phyloP scores from a whole-genome alignment of 2,888 invertebrate genomes.

The Branchipolynoe longqiensis region DNA sequence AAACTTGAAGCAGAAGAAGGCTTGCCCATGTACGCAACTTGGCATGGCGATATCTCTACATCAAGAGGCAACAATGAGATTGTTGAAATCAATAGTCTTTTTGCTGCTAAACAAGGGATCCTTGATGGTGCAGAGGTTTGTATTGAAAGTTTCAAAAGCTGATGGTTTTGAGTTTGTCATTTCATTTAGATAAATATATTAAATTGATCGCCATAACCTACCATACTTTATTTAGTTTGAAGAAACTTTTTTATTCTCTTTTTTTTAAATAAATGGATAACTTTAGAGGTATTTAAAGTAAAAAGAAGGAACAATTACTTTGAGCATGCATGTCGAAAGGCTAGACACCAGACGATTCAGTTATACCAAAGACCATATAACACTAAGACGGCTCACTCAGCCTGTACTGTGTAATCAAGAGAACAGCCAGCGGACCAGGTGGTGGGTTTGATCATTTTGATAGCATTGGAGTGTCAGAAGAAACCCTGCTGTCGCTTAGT shows the following conservation, averaged over 20 bases:
- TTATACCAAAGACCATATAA: no score
- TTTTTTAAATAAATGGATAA: not conserved
- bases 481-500: no score
- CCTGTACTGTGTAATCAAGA: no score
- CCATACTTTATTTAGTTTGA: not conserved
- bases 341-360: no score
- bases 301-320: no score
- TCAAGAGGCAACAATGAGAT: slow-evolving; percentile 56
- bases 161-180: not conserved
- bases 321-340: no score
- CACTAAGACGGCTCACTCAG: no score
- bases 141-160: not conserved
- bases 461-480: no score
- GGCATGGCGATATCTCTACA: slow-evolving; percentile 54
- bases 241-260: not conserved
- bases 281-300: not conserved
- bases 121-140: slow-evolving; percentile 71
- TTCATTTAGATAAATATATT: not conserved
- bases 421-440: no score
- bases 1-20: not conserved
- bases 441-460: no score
- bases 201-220: not conserved
- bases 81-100: slow-evolving; percentile 74
- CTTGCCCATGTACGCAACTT: slow-evolving; percentile 55
- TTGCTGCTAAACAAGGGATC: slow-evolving; percentile 75